phyloP scores from a whole-genome alignment of 2,113 vertebrate genomes.

The Zosterops pallidus region DNA sequence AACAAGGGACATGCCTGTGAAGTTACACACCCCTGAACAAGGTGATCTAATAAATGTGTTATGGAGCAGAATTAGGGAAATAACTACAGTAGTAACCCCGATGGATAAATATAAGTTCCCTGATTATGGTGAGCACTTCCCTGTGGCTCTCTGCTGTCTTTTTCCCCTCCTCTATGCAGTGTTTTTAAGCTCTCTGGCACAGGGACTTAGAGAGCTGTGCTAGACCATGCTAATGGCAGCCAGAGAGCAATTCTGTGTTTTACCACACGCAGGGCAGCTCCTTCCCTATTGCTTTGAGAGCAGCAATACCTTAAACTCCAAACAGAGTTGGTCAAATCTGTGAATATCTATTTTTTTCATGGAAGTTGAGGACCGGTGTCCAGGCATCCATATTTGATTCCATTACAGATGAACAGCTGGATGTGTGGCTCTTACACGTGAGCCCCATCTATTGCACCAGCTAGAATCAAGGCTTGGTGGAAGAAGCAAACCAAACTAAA shows the following conservation, averaged over 20 bases:
- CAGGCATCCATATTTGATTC: background rate
- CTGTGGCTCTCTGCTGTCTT: background rate
- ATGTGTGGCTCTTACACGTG: background rate
- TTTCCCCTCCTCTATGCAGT: background rate
- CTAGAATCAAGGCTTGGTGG: background rate
- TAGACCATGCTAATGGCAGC: background rate
- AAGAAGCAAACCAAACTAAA: background rate
- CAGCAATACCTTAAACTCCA: background rate
- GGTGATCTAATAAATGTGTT: background rate
- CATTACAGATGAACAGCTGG: background rate
- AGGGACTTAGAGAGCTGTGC: background rate
- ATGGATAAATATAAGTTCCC: background rate
- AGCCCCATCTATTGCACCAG: background rate
- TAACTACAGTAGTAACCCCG: background rate
- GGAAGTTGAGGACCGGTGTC: background rate
- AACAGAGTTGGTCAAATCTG: background rate
- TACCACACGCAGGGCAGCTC: background rate
- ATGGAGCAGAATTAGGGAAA: background rate
- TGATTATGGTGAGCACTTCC: background rate
- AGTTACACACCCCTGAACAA: background rate
- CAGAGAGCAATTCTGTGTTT: background rate
- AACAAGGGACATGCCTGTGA: background rate
- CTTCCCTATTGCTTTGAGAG: background rate
- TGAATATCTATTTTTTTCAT: background rate
- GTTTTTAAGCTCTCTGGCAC: background rate